Percentiles rank a stretch among this genome's conserved stretches.
Conservation (phyloP, 2,888 invertebrate species). For the Pandemis corylana region DNA sequence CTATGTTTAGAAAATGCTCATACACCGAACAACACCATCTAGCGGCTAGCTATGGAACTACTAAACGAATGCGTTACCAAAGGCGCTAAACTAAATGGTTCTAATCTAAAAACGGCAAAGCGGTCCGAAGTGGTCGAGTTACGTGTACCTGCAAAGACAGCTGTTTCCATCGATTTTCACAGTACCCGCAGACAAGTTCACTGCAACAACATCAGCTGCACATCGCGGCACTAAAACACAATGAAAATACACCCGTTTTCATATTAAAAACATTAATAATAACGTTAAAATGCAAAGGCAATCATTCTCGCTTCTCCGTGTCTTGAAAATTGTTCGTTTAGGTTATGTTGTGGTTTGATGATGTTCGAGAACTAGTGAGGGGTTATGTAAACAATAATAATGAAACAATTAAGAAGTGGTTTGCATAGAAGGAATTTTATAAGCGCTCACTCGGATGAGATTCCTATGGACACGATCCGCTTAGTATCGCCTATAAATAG, state of each 20-base stretch:
- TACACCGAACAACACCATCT: constrained; percentile 8
- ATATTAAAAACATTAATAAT: neutral
- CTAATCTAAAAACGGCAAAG: neutral
- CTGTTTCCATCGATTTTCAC: constrained; percentile 77
- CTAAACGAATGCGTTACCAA: neutral
- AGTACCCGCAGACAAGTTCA: constrained; percentile 66
- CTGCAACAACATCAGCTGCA: constrained; percentile 61
- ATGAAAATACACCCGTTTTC: constrained; percentile 45
- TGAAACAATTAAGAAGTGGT: constrained; percentile 64
- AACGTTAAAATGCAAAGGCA: neutral
- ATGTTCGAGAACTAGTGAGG: constrained; percentile 44
- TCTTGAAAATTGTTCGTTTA: constrained; percentile 40
- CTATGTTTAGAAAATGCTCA: neutral
- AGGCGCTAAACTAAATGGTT: neutral
- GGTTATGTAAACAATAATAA: constrained; percentile 49
- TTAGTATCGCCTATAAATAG: constrained; percentile 75
- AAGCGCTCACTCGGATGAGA: constrained; percentile 65
- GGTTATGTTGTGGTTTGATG: constrained; percentile 62
- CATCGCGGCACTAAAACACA: constrained; percentile 51
- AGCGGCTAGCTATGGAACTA: neutral
- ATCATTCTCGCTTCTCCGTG: neutral
- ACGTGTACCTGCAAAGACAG: constrained; percentile 56
- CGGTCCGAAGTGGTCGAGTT: constrained; percentile 19
- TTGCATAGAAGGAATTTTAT: constrained; percentile 72
- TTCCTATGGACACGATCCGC: constrained; percentile 70